Conservation (phyloP, 2,113 vertebrate genomes). For the Rallus limicola region DNA sequence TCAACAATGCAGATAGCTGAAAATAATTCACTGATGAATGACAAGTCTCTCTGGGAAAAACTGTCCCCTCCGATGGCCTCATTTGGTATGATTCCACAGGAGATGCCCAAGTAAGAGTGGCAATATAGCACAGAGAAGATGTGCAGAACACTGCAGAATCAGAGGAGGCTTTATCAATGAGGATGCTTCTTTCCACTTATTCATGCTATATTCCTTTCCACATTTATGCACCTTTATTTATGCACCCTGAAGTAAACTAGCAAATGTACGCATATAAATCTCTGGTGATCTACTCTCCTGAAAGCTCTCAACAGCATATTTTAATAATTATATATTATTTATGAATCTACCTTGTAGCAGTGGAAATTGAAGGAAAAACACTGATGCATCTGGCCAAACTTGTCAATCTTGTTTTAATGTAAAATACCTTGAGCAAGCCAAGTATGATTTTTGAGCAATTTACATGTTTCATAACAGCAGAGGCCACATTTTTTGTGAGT, state of each 20-base stretch:
- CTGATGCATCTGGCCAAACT: neutral
- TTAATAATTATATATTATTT: slow-evolving; percentile 41
- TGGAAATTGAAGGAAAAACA: slow-evolving; percentile 17
- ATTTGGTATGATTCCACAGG: neutral
- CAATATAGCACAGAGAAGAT: neutral
- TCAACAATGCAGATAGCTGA: neutral
- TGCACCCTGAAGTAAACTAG: neutral
- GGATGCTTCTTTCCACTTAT: neutral
- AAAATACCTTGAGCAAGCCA: neutral
- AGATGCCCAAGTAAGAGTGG: neutral
- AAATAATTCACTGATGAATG: neutral
- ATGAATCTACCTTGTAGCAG: neutral
- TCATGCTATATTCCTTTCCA: neutral
- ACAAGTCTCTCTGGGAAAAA: neutral
- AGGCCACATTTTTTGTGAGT: neutral
- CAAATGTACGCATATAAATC: slow-evolving; percentile 10
- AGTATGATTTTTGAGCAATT: neutral
- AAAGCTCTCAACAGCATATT: neutral
- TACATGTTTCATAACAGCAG: neutral
- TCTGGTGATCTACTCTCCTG: neutral
- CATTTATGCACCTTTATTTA: slow-evolving; percentile 15
- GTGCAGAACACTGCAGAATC: neutral
- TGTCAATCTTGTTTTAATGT: neutral
- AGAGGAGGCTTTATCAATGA: neutral
- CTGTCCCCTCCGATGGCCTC: neutral